Base-by-base conservation (phyloP, 2,797 vertebrate genomes). In the Phylloscopus collybita region DNA sequence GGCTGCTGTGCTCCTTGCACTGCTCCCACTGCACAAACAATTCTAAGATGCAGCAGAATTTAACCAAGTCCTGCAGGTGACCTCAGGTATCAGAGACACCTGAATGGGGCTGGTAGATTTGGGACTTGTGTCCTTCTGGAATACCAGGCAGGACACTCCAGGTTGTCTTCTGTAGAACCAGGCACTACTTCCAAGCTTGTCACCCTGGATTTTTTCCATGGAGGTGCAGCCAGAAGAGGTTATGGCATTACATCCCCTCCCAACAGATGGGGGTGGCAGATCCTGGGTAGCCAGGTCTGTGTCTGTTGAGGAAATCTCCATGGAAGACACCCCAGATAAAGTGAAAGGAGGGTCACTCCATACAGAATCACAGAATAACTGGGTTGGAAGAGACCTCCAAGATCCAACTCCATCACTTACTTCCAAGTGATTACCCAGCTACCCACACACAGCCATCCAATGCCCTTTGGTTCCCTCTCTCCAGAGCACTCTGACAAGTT, bases 221-320 rank as follows among this genome's bases (percentile, higher is more conserved):
- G 75, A 42, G 66, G 44, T 38, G 29, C 29, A 59, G 20, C 12
- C 91, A 71, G 20, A 23, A 50, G 66, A 54, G 40, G 36, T 47
- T 38, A 6, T 23, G 59, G n/a, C 8, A 2, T 81, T 56, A 18
- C 49, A 47, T 21, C 62, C 49, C 30, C 36, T 74, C 21, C 42
- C n/a, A 22, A 2, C 0, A 2, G 32, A 38, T 21, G 30, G 1
- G 14, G n/a, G 10, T 51, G 78, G 13, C 36, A 47, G 47, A 10
- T 6, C 57, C 38, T 53, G 59, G 13, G 17, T 5, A 74, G 25
- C 44, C 82, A 82, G 56, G 9, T 14, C 75, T 59, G 13, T 9
- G 13, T 19, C 76, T 62, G 15, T 2, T 16, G 23, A 60, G 84
- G 45, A 53, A 78, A 61, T 15, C 50, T 69, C 50, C 10, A 4